Evolutionary conservation across 2,888 invertebrate genomes (phyloP).

Genomic region (Plebejus argus): DNA sequence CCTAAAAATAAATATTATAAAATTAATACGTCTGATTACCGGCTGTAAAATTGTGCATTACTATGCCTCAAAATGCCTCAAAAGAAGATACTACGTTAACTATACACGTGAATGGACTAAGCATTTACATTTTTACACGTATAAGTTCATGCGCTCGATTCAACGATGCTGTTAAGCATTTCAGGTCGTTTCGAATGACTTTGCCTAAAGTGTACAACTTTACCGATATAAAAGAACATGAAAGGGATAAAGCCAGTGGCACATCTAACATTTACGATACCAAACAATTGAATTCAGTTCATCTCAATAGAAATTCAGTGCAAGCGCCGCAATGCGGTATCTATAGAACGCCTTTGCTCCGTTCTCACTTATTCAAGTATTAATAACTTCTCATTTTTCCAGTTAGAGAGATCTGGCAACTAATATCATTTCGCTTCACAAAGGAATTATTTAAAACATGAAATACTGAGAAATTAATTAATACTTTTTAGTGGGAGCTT

Average conservation of each 20-base stretch:
- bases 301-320: conserved; percentile 16
- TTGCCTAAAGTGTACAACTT: not conserved
- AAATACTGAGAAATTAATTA: not conserved
- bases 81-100: too few relatives aligned
- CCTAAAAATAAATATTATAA: not conserved
- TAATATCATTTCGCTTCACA: not conserved
- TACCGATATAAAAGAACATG: not conserved
- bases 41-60: too few relatives aligned
- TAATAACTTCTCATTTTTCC: conserved; percentile 30
- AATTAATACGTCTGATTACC: too few relatives aligned
- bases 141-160: not conserved
- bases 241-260: not conserved
- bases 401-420: conserved; percentile 15
- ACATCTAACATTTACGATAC: conserved; percentile 21
- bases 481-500: not conserved
- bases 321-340: conserved; percentile 29
- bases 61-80: too few relatives aligned
- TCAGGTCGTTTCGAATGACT: not conserved
- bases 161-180: not conserved
- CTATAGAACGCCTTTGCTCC: conserved; percentile 3
- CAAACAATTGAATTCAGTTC: conserved; percentile 25
- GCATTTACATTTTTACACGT: too few relatives aligned
- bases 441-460: not conserved
- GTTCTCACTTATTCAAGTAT: conserved; percentile 21
- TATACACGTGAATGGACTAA: too few relatives aligned